These are phyloP conservation scores for Micrasema longulum DNA, from an alignment of 1,140 invertebrate genomes.

Conservation along the genomic window DNA sequence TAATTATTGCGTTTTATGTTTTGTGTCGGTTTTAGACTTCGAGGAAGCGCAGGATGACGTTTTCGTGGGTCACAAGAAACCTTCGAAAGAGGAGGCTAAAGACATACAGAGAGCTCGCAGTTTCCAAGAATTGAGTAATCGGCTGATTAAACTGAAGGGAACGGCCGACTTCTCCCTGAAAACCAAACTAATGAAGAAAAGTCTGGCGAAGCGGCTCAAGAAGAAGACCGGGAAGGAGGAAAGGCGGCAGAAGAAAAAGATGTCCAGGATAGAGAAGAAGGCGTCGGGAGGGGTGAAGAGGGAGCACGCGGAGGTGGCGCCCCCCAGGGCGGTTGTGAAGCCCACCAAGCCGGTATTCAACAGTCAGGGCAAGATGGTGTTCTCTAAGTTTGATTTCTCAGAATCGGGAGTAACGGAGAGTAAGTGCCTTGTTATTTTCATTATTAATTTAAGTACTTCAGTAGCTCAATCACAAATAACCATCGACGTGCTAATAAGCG, in stretches of 20 bases:
- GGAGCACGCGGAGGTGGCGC: constrained; percentile 7
- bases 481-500: too few relatives aligned
- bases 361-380: constrained; percentile 83
- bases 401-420: constrained; percentile 67
- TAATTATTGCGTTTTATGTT: constrained; percentile 3
- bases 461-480: too few relatives aligned
- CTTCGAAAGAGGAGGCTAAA: constrained; percentile 45
- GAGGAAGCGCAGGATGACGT: constrained; percentile 51
- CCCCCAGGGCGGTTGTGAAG: constrained; percentile 58
- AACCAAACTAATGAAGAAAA: constrained; percentile 53
- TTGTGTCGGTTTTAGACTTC: constrained; percentile 24
- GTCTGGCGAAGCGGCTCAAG: constrained; percentile 44
- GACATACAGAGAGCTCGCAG: constrained; percentile 48
- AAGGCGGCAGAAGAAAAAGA: constrained; percentile 43
- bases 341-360: constrained; percentile 78
- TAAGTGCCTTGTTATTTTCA: too few relatives aligned
- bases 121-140: constrained; percentile 48
- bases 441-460: too few relatives aligned
- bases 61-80: constrained; percentile 44
- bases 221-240: constrained; percentile 49
- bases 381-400: constrained; percentile 86
- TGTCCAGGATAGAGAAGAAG: constrained; percentile 37
- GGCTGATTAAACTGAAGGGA: constrained; percentile 45
- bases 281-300: constrained; percentile 7
- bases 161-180: constrained; percentile 50